Evolutionary conservation across 2,888 invertebrate species (phyloP), one percentile per base, ranked within the genome.

Genomic region (Rhopalosiphum nymphaeae): DNA sequence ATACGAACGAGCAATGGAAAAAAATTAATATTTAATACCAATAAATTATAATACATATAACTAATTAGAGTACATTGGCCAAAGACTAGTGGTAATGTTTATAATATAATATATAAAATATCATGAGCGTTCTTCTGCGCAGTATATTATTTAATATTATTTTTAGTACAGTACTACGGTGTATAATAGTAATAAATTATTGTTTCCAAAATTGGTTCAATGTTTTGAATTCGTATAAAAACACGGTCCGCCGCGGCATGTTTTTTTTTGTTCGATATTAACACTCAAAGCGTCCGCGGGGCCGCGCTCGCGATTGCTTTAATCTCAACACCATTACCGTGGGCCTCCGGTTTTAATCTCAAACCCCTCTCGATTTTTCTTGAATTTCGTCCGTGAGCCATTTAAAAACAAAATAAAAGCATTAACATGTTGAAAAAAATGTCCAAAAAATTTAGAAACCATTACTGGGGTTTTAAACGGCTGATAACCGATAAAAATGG

Each of bases 301-400:
- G 36, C 0, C 3, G 94, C 91, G 94, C 91, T 94, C 86, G n/a
- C 29, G 91, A 89, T 86, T 86, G 94, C 90, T 94, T 94, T 94
- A 94, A 94, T 94, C 94, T 94, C 94, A 46, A 61, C 86, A 9
- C 94, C 94, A 94, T 94, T 94, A 44, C 26, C 86, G 61, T 13
- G 46, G 57, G 49, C 61, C 61, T n/a, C 53, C 86, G 85, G 49
- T 94, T 94, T 94, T 94, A 94, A 94, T 94, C 94, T 94, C 94
- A 91, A 91, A 94, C 94, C 94, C 94, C 94, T 94, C 86, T 94
- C 2, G 94, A 49, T 94, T 91, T 94, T 91, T 67, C 61, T 21
- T 11, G 36, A 11, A 67, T 67, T 94, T 91, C 46, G 42, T 91
- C 53, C 25, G 11, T 42, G 13, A 1, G 3, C 1, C 3, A 25